phyloP scores from a whole-genome alignment of 2,113 vertebrate species.

The Gymnocephalus cernua region DNA sequence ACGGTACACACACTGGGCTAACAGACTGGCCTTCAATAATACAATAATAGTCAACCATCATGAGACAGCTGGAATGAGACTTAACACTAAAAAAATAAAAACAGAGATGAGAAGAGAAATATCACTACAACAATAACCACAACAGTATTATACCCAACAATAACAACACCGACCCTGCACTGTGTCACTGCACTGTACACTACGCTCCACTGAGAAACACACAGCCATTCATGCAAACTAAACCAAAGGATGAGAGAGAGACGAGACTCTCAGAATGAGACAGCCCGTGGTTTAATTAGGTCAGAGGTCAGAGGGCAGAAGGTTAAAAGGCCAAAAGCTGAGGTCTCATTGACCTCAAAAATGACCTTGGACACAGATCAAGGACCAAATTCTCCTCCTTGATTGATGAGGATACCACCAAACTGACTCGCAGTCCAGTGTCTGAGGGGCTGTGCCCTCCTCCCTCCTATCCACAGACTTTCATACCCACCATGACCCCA shows the following conservation, averaged over 20 bases:
- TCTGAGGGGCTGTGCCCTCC: slow-evolving; percentile 55
- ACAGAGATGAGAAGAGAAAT: slow-evolving; percentile 65
- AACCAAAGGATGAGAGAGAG: slow-evolving; percentile 76
- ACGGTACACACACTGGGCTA: slow-evolving; percentile 3
- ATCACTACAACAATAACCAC: slow-evolving; percentile 66
- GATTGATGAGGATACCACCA: slow-evolving; percentile 63
- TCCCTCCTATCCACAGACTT: slow-evolving; percentile 61
- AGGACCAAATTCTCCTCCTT: slow-evolving; percentile 54
- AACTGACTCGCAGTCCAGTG: slow-evolving; percentile 57
- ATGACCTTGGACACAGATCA: slow-evolving; percentile 50
- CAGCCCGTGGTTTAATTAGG: slow-evolving; percentile 56
- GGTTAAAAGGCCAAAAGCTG: slow-evolving; percentile 62
- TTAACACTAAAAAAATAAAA: slow-evolving; percentile 60
- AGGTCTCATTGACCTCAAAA: slow-evolving; percentile 56
- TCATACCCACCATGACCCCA: slow-evolving; percentile 60
- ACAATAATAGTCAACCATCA: slow-evolving; percentile 44
- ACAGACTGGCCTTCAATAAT: slow-evolving; percentile 27
- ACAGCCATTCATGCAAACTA: slow-evolving; percentile 85
- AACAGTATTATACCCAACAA: slow-evolving; percentile 60
- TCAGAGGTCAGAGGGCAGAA: slow-evolving; percentile 41
- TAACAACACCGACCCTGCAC: slow-evolving; percentile 62
- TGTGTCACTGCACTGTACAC: slow-evolving; percentile 69
- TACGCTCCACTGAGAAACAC: slow-evolving; percentile 73
- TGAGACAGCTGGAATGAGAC: slow-evolving; percentile 56
- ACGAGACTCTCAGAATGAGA: slow-evolving; percentile 62